Base-by-base conservation (phyloP, 2,113 vertebrate genomes). In the Dipodomys stephensi region DNA sequence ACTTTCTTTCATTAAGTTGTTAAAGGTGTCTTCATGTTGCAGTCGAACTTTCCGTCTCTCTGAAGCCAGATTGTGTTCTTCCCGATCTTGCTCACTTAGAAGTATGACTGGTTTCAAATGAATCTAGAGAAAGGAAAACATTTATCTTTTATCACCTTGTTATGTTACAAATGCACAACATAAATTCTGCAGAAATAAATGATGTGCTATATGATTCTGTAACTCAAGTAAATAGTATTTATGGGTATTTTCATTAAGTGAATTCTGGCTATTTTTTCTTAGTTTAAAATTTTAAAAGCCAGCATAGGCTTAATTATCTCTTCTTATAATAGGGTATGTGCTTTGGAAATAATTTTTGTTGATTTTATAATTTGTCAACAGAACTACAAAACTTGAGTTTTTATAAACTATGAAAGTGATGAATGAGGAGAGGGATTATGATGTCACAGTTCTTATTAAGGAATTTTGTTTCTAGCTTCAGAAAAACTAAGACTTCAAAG, bases 21-120 rank as follows among this genome's bases (percentile, higher is more conserved):
- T 97, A 71, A 98, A 98, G 35, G 96, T 96, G 13, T 96, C 92
- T 78, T 98, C 95, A 30, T 98, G 98, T 69, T 97, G 97, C 27
- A 98, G 94, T 20, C 98, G 95, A 57, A 99, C 98, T 95, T 97
- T 97, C 80, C 98, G 98, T 96, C 98, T 98, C 73, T 98, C 98
- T 7, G 95, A 87, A 78, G 98, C 98, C 86, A 98, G 95, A 11
- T 88, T 96, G 46, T 99, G 94, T 88, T 99, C 98, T 74, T 98
- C 57, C 6, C 88, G 93, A 82, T 99, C 98, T 88, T 98, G 96
- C 60, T 95, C 12, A 44, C 97, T 97, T 73, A 97, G 39, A 83
- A 98, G 97, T 25, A 72, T 60, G 22, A 99, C 96, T 25, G 98
- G 97, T 94, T 98, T 98, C 93, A 99, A 96, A 30, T 94, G 90